Evolutionary conservation across 2,888 invertebrate genomes (phyloP).

Genomic region (Drosophila anomalata): DNA sequence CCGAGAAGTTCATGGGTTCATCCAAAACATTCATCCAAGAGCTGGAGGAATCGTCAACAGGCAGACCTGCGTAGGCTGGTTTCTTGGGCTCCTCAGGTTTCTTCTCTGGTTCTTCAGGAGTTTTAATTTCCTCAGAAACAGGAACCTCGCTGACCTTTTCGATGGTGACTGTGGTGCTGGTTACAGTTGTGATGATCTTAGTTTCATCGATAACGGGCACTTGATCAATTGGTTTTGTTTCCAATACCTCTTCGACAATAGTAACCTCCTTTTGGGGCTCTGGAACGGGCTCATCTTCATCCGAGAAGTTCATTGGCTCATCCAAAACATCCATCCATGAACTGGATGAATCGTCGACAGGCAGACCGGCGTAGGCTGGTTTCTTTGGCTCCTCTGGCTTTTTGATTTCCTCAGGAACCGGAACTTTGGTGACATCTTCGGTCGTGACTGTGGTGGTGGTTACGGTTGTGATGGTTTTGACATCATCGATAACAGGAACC

Average conservation of each 20-base stretch:
- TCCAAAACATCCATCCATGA: constrained; percentile 35
- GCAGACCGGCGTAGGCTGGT: constrained; percentile 69
- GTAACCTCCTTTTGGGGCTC: constrained; percentile 1
- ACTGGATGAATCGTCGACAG: constrained; percentile 68
- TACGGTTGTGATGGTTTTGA: constrained; percentile 10
- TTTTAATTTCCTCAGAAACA: no score
- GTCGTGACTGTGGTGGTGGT: constrained; percentile 24
- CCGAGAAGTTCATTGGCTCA: constrained; percentile 35
- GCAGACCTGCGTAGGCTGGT: constrained; percentile 72
- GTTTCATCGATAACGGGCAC: constrained; percentile 22
- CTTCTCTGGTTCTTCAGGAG: no score
- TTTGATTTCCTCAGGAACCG: constrained; percentile 11
- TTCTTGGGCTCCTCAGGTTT: constrained; percentile 31
- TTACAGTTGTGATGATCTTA: constrained; percentile 26
- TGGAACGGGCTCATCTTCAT: constrained; percentile 30
- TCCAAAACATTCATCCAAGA: constrained; percentile 81
- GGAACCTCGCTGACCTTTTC: no score
- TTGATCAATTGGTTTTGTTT: background rate
- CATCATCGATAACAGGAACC: constrained; percentile 1
- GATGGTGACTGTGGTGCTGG: background rate
- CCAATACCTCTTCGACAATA: no score
- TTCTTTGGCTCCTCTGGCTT: constrained; percentile 10
- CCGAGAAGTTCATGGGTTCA: constrained; percentile 68
- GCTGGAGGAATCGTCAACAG: constrained; percentile 75
- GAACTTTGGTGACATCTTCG: constrained; percentile 7